A percentile compares a stretch with the other conserved stretches of the same genome.
Conservation (phyloP, 2,797 vertebrate species). For the Epinephelus malabaricus region DNA sequence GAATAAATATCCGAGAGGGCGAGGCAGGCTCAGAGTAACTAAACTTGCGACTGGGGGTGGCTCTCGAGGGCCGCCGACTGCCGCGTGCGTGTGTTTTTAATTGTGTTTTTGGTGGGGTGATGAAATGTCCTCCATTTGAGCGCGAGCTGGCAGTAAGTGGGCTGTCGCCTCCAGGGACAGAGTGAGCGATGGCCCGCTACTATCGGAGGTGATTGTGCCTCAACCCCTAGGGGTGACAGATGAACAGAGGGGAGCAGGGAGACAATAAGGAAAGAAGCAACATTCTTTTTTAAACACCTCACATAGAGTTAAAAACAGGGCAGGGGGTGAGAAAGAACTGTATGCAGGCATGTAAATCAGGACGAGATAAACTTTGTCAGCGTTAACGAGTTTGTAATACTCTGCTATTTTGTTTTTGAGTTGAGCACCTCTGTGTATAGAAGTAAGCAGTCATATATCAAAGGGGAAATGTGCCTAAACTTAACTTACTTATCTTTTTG, state of each 20-base stretch:
- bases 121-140: conserved; percentile 81
- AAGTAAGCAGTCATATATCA: background rate
- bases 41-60: conserved; percentile 45
- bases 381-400: background rate
- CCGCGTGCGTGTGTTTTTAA: conserved; percentile 72
- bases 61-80: conserved; percentile 40
- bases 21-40: conserved; percentile 61
- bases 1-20: conserved; percentile 72
- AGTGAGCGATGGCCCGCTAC: conserved; percentile 76
- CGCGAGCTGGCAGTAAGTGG: conserved; percentile 78
- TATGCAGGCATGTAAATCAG: background rate
- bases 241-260: conserved; percentile 61
- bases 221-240: conserved; percentile 76
- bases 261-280: conserved; percentile 58
- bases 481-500: background rate
- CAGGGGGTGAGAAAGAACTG: background rate
- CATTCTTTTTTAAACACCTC: conserved; percentile 22
- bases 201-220: conserved; percentile 78
- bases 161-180: conserved; percentile 82
- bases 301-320: conserved; percentile 36
- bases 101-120: conserved; percentile 80
- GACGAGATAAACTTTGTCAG: background rate
- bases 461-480: background rate
- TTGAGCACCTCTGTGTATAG: background rate
- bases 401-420: background rate